Conservation (phyloP, 2,797 vertebrate species). For the Antrozous pallidus region DNA sequence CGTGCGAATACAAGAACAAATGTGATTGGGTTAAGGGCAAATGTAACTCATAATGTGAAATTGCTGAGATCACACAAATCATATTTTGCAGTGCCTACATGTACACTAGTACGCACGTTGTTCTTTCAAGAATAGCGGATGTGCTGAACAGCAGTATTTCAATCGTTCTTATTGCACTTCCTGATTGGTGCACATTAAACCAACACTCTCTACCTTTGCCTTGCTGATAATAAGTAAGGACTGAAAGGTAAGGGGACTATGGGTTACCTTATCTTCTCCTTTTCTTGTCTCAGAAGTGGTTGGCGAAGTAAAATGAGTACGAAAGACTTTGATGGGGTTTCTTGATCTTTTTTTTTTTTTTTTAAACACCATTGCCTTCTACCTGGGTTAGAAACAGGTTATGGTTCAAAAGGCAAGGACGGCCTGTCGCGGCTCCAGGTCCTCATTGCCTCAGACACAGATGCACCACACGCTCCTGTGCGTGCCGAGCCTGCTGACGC, state of each 20-base stretch:
- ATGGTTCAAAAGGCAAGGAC: neutral
- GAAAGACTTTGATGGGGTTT: neutral
- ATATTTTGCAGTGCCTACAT: neutral
- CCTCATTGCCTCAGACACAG: neutral
- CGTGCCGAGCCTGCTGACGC: neutral
- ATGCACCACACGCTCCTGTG: fast-evolving
- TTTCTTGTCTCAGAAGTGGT: neutral
- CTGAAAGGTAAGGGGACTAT: neutral
- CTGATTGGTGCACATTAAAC: neutral
- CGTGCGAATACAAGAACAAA: neutral
- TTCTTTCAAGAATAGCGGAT: neutral
- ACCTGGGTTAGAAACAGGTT: neutral
- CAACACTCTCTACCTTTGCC: neutral
- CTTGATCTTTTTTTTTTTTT: neutral
- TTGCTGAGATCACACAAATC: neutral
- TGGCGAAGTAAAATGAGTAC: neutral
- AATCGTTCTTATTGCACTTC: neutral
- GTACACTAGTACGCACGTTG: neutral
- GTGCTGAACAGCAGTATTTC: neutral
- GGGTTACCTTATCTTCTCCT: neutral
- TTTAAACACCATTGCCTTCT: neutral
- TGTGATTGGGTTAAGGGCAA: neutral
- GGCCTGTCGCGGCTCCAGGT: neutral
- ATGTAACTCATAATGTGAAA: neutral
- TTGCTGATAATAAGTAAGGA: neutral